Conservation (phyloP, 2,113 vertebrate genomes). For the Pycnonotus jocosus region DNA sequence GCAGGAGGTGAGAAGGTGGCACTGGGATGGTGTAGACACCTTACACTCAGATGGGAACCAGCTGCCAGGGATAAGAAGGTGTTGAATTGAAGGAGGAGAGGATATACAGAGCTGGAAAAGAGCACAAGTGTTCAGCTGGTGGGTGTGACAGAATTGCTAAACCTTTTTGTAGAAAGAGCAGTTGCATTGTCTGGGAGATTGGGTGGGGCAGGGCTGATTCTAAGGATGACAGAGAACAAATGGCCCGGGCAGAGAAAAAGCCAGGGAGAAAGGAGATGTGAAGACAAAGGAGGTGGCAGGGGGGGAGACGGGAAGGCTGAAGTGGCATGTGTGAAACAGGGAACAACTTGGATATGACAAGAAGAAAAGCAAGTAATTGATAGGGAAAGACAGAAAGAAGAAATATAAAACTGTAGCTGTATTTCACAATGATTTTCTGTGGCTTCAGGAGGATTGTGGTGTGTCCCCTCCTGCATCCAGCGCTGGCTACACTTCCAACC, state of each 20-base stretch:
- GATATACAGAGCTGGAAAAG: background rate
- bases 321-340: background rate
- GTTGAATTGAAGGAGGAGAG: background rate
- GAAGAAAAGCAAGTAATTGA: background rate
- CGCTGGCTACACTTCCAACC: rapidly evolving
- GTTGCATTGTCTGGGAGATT: background rate
- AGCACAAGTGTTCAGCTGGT: background rate
- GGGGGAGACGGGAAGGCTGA: rapidly evolving
- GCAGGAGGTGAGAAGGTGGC: background rate
- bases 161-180: background rate
- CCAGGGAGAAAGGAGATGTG: background rate
- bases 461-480: background rate
- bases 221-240: background rate
- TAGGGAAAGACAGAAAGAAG: background rate
- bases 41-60: background rate
- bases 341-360: background rate
- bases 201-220: background rate
- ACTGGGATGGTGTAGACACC: background rate
- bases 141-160: background rate
- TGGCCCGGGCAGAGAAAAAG: background rate
- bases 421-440: background rate
- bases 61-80: background rate
- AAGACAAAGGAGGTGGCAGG: background rate
- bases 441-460: background rate
- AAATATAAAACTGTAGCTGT: background rate